These are phyloP conservation scores for Eriosoma lanigerum DNA, from an alignment of 1,140 invertebrate genomes.

Conservation along the genomic window DNA sequence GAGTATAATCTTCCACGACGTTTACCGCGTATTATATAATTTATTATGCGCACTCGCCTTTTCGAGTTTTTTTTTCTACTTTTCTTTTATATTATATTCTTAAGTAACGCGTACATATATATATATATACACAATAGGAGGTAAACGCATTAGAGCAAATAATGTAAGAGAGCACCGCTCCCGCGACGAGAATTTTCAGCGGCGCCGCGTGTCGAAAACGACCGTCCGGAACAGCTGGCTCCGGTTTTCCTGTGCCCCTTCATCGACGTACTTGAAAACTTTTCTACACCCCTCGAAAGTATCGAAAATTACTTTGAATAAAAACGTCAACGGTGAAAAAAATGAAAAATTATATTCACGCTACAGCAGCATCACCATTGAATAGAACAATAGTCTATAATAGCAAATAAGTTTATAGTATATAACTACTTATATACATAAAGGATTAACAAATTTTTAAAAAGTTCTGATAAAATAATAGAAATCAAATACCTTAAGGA, in stretches of 20 bases:
- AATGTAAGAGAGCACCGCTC: background rate
- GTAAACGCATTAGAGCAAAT: background rate
- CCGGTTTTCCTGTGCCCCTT: too few relatives aligned
- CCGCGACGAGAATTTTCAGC: background rate
- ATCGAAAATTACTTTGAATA: slow-evolving; percentile 6
- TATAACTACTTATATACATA: too few relatives aligned
- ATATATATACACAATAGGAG: background rate
- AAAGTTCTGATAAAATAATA: too few relatives aligned
- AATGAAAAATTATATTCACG: too few relatives aligned
- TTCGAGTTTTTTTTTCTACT: slow-evolving; percentile 3
- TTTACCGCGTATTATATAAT: background rate
- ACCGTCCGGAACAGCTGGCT: background rate
- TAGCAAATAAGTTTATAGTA: too few relatives aligned
- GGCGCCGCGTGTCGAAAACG: slow-evolving; percentile 41
- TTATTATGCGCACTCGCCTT: background rate
- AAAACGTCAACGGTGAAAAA: background rate
- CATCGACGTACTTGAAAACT: background rate
- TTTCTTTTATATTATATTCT: background rate
- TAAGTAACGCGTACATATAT: background rate
- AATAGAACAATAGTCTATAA: too few relatives aligned
- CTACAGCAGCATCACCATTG: too few relatives aligned
- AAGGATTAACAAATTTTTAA: too few relatives aligned
- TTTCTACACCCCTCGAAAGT: slow-evolving; percentile 2
- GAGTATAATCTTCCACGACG: background rate
- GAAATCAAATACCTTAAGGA: too few relatives aligned